phyloP scores from a whole-genome alignment of 2,888 invertebrate genomes.

The Flabesymbios commensalis region DNA sequence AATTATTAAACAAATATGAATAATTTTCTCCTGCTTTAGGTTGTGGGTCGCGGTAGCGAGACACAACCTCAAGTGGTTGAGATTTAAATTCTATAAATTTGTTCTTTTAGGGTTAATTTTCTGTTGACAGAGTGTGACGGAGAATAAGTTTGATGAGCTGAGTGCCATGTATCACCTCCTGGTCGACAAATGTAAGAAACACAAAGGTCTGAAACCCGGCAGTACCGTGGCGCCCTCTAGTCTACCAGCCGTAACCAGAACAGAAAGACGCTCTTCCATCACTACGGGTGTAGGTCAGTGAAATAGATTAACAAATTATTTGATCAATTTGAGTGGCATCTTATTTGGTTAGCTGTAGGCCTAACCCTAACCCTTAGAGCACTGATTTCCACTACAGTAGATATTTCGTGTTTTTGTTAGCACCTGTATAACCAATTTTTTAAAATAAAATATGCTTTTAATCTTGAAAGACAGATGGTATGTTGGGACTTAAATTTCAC shows the following conservation, averaged over 20 bases:
- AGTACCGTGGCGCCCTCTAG: conserved; percentile 22
- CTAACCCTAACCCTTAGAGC: neutral
- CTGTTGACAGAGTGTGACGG: conserved; percentile 75
- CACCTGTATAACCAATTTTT: no score
- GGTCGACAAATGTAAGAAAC: conserved; percentile 67
- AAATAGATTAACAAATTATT: neutral
- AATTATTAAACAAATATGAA: no score
- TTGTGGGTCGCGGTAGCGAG: no score
- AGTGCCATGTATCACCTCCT: conserved; percentile 92
- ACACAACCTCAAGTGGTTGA: no score
- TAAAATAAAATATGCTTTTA: no score
- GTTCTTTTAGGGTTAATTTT: no score
- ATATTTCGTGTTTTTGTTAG: neutral
- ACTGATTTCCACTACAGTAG: neutral
- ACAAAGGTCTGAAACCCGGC: conserved; percentile 5
- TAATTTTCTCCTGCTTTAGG: no score
- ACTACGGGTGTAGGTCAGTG: conserved; percentile 63
- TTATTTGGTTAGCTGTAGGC: neutral
- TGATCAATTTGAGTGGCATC: no score
- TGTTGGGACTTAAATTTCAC: no score
- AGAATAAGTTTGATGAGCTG: conserved; percentile 86
- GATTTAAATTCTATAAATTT: no score
- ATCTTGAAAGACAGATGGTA: no score
- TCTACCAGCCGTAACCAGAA: conserved; percentile 56
- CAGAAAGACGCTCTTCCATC: conserved; percentile 63